Evolutionary conservation across 2,797 vertebrate species (phyloP).

Genomic region (Brachymystax lenok): DNA sequence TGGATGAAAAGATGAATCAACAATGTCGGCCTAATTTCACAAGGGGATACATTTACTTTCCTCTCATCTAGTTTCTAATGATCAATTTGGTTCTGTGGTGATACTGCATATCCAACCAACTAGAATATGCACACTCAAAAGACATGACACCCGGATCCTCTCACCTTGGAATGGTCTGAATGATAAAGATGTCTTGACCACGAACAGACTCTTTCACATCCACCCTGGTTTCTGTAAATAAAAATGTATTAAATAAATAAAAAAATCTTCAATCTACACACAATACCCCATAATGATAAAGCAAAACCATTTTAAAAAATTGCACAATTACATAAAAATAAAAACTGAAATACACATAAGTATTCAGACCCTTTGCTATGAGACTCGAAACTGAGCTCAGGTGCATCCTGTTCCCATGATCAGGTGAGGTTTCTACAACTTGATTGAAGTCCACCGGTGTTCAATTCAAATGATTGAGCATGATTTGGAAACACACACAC

Average conservation of each 20-base stretch:
- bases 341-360: too few species aligned
- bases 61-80: not conserved
- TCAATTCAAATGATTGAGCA: too few species aligned
- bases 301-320: too few species aligned
- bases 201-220: conserved; percentile 96
- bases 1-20: not conserved
- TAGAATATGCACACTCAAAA: not conserved
- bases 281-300: too few species aligned
- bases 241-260: not conserved
- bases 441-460: too few species aligned
- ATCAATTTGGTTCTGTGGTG: not conserved
- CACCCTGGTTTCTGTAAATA: conserved; percentile 88
- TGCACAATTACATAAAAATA: too few species aligned
- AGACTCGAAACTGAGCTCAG: too few species aligned
- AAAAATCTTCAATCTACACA: too few species aligned
- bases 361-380: too few species aligned
- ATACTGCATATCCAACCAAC: not conserved
- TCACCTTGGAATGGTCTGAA: conserved; percentile 97
- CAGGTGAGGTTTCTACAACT: too few species aligned
- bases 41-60: not conserved
- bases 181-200: conserved; percentile 97
- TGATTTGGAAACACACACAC: too few species aligned
- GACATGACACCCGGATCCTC: not conserved
- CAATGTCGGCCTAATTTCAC: not conserved
- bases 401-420: too few species aligned